Percentiles rank a stretch among this genome's conserved stretches.
phyloP scores from a whole-genome alignment of 2,797 vertebrate genomes.

The Xenentodon cancila region DNA sequence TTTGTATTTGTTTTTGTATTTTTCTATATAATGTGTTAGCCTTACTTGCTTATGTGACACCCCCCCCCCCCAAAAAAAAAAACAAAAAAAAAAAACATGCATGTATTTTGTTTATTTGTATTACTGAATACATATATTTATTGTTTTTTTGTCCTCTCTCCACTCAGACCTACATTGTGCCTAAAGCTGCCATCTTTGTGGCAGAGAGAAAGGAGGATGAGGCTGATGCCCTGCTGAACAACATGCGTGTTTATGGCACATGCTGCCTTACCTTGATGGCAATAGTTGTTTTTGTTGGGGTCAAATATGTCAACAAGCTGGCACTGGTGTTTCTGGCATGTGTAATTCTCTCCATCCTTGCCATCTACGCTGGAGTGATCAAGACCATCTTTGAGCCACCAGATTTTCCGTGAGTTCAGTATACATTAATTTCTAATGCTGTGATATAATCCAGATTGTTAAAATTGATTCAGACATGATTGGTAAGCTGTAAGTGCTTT shows the following conservation, averaged over 20 bases:
- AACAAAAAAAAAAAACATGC: background rate
- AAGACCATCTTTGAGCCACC: constrained; percentile 93
- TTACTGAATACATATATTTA: background rate
- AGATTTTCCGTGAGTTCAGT: constrained; percentile 88
- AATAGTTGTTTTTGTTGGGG: constrained; percentile 93
- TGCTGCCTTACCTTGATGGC: constrained; percentile 90
- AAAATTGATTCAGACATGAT: background rate
- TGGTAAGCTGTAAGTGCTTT: background rate
- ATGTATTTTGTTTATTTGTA: background rate
- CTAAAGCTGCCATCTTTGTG: constrained; percentile 90
- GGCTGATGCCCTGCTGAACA: constrained; percentile 86
- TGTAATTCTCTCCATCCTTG: constrained; percentile 93
- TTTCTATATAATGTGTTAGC: background rate
- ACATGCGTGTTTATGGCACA: constrained; percentile 95
- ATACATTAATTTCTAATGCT: background rate
- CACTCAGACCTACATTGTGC: constrained; percentile 93
- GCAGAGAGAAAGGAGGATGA: constrained; percentile 79
- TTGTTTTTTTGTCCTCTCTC: background rate
- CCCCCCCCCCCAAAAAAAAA: too few species aligned
- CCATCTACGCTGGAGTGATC: constrained; percentile 96
- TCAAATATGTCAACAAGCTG: constrained; percentile 97
- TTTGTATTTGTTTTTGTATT: background rate
- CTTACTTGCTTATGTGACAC: too few species aligned
- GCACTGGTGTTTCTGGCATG: constrained; percentile 95
- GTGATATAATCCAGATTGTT: too few species aligned